Evolutionary conservation across 2,113 vertebrate species (phyloP).

Genomic region (Speoplatyrhinus poulsoni): DNA sequence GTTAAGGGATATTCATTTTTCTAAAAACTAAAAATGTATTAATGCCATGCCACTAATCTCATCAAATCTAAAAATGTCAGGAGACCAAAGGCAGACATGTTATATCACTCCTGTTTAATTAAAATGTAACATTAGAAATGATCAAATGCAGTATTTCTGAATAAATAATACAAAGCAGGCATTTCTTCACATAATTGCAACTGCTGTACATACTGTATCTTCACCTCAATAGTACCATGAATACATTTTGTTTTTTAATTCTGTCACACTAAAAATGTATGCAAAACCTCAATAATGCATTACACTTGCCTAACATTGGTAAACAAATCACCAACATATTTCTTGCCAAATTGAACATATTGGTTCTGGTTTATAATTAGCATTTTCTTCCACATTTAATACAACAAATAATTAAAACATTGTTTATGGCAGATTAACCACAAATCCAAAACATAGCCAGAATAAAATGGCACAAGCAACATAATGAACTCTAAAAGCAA

Average conservation of each 20-base stretch:
- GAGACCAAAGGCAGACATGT: no score
- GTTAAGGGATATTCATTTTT: background rate
- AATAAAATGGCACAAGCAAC: constrained; percentile 53
- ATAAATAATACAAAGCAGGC: no score
- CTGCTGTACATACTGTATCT: no score
- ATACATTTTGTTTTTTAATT: background rate
- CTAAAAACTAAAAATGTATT: no score
- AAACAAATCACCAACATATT: background rate
- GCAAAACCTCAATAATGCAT: background rate
- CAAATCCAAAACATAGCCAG: constrained; percentile 26
- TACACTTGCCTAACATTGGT: background rate
- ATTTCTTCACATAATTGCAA: no score
- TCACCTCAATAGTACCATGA: no score
- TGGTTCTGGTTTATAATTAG: background rate
- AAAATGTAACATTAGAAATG: no score
- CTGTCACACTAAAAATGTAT: background rate
- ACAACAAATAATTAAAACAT: constrained; percentile 7
- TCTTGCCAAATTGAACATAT: constrained; percentile 37
- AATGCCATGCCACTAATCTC: constrained; percentile 8
- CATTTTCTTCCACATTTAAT: constrained; percentile 8
- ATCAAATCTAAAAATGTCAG: background rate
- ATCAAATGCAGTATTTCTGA: no score
- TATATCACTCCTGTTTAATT: no score
- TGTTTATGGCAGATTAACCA: constrained; percentile 12
- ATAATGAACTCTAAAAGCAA: constrained; percentile 41